Conservation (phyloP, 2,888 invertebrate species). For the Meiosimyza decipiens region DNA sequence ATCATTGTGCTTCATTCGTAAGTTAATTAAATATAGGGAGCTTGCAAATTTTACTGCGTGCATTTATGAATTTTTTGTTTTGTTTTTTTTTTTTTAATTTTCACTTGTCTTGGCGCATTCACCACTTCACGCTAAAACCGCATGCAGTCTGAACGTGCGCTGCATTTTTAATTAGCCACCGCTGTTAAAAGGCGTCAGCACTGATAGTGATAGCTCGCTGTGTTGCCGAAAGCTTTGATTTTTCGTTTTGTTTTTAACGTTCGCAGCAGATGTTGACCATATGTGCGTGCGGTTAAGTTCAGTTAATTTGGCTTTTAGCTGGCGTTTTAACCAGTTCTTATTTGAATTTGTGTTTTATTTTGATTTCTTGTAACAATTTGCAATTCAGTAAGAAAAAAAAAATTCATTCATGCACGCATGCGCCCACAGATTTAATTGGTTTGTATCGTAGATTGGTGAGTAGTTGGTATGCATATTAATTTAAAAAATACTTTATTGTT, state of each 20-base stretch:
- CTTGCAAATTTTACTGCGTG: too few species aligned
- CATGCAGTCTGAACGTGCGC: neutral
- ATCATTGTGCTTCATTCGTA: too few species aligned
- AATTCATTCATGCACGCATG: too few species aligned
- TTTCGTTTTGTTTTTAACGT: neutral
- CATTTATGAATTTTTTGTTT: too few species aligned
- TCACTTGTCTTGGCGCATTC: neutral
- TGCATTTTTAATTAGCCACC: slow-evolving; percentile 8
- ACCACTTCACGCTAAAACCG: neutral
- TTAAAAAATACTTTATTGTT: neutral
- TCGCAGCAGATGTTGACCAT: slow-evolving; percentile 6
- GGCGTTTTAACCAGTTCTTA: too few species aligned
- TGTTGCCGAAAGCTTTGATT: slow-evolving; percentile 2
- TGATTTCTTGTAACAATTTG: too few species aligned
- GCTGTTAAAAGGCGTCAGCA: neutral
- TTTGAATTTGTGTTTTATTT: too few species aligned
- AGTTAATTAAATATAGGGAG: too few species aligned
- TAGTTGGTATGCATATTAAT: slow-evolving; percentile 47
- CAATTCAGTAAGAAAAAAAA: too few species aligned
- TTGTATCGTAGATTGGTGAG: slow-evolving; percentile 24
- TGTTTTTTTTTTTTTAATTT: too few species aligned
- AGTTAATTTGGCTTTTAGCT: slow-evolving; percentile 7
- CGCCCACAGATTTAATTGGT: too few species aligned
- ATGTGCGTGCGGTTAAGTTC: neutral
- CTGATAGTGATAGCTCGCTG: neutral